Base-by-base conservation (phyloP, 2,113 vertebrate species). In the Machaerirhynchus nigripectus region DNA sequence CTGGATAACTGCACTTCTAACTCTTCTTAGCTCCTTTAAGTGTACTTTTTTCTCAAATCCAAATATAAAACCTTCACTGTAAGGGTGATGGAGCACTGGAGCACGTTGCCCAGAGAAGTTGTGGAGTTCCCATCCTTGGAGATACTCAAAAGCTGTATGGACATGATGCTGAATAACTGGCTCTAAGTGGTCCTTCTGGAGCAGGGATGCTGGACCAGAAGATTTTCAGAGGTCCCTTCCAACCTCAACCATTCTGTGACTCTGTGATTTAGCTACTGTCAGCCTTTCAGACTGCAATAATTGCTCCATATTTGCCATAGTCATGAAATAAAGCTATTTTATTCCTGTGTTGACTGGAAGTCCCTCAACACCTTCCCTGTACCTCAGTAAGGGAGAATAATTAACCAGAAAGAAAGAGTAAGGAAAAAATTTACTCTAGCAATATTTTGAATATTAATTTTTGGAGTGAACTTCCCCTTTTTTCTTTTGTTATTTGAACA, bases 121-220 rank as follows among this genome's bases (percentile, higher is more conserved):
- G 24, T 61, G 24, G 30, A 47, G 8, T 75, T 42, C 70, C 47
- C 22, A n/a, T 70, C 26, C 15, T 49, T 82, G 50, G 10, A 74
- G 19, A 50, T n/a, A 37, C 15, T 55, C 42, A 79, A 24, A 88
- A 92, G 5, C 10, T 14, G 2, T 49, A 26, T 50, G n/a, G 31
- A n/a, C 23, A 26, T 3, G 0, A 23, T 40, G 37, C n/a, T 49
- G 39, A 24, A 44, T 50, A 70, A n/a, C 6, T 2, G 0, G 14
- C 13, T 75, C 14, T n/a, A 23, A 9, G 33, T 30, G 20, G 13
- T 3, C 57, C 7, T 82, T 13, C 27, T 44, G 31, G 14, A 74
- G 27, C 11, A 83, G 22, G 9, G 6, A 1, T 46, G 6, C 9
- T 85, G 56, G 23, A 50, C 30, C 33, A 71, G 46, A 65, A 47